Percentiles rank a stretch among this genome's conserved stretches.
These are phyloP conservation scores for Montipora capricornis DNA, from an alignment of 64 coral and sea anemone species.

Conservation along the genomic window DNA sequence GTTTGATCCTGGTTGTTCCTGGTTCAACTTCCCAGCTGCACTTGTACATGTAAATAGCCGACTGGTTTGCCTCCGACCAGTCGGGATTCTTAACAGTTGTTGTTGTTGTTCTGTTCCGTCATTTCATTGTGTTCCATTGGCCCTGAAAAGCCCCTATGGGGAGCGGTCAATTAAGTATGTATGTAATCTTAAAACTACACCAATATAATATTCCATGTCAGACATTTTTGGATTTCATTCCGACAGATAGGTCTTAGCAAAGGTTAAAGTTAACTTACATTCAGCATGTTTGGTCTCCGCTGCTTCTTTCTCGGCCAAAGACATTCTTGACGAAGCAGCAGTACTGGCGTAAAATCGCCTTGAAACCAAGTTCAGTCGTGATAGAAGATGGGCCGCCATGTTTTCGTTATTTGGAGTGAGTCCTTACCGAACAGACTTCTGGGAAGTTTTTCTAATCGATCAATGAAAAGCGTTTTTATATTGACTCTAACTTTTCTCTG, in stretches of 20 bases:
- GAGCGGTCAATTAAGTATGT: no score
- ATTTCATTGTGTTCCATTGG: no score
- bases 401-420: constrained; percentile 29
- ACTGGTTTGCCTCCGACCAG: no score
- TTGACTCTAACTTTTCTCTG: background rate
- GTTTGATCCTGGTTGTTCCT: no score
- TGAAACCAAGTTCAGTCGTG: constrained; percentile 64
- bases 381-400: constrained; percentile 81
- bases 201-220: background rate
- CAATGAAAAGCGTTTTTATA: constrained; percentile 1
- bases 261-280: constrained; percentile 57
- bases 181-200: background rate
- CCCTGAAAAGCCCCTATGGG: no score
- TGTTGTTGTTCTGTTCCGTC: no score
- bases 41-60: no score
- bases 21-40: no score
- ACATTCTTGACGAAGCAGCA: constrained; percentile 1
- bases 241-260: background rate
- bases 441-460: background rate
- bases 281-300: constrained; percentile 93
- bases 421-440: background rate
- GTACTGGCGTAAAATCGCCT: constrained; percentile 78
- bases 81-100: no score
- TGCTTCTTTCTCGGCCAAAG: constrained; percentile 62
- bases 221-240: background rate